These are phyloP conservation scores for Hydropsyche tenuis DNA, from an alignment of 1,140 invertebrate genomes.

Conservation along the genomic window DNA sequence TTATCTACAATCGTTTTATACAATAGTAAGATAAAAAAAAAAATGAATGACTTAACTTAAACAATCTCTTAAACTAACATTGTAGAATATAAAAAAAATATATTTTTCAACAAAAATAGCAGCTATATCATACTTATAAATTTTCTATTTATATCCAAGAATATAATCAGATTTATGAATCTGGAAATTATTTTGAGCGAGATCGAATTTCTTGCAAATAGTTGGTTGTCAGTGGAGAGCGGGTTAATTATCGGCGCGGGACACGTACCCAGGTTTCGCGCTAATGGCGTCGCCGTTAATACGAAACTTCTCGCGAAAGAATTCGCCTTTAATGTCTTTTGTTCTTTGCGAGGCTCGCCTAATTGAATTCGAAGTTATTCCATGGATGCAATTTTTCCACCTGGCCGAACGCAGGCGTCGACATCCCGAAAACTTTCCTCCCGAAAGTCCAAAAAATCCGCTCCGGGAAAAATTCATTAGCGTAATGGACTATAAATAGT, in stretches of 20 bases:
- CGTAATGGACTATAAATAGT: slow-evolving; percentile 47
- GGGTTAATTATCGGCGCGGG: neutral
- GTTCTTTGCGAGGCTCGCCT: slow-evolving; percentile 20
- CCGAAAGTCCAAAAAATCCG: slow-evolving; percentile 19
- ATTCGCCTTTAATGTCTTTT: slow-evolving; percentile 24
- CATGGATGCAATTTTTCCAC: slow-evolving; percentile 28
- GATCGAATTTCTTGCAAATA: neutral
- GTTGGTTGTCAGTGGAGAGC: neutral
- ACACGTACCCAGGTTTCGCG: neutral
- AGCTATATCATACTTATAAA: too few species aligned
- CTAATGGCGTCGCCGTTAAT: slow-evolving; percentile 12
- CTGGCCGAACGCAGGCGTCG: slow-evolving; percentile 17
- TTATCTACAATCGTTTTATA: too few species aligned
- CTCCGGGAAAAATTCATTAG: slow-evolving; percentile 45
- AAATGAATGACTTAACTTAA: too few species aligned
- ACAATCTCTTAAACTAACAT: too few species aligned
- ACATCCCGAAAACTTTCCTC: slow-evolving; percentile 26
- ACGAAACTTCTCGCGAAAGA: slow-evolving; percentile 8
- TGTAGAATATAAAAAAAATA: too few species aligned
- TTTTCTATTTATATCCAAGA: too few species aligned
- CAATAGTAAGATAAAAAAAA: too few species aligned
- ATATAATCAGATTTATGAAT: too few species aligned
- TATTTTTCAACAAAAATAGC: too few species aligned
- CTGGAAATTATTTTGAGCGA: too few species aligned
- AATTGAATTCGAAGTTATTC: slow-evolving; percentile 29